phyloP scores from a whole-genome alignment of 2,888 invertebrate species.

The Pristionchus exspectatus region DNA sequence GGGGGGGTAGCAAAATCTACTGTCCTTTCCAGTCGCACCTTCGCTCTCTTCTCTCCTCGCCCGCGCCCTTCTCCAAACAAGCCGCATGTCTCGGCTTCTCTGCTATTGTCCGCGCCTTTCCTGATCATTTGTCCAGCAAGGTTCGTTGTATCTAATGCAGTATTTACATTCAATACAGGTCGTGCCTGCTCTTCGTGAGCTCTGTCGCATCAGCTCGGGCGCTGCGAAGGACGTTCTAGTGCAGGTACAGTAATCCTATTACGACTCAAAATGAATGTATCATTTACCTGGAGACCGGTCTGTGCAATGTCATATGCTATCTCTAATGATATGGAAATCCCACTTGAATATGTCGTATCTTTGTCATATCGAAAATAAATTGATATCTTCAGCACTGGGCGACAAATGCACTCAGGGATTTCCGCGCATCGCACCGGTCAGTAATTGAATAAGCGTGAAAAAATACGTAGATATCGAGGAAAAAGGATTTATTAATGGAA shows the following conservation, averaged over 20 bases:
- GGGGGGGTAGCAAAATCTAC: neutral
- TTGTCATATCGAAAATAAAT: neutral
- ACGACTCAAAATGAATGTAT: too few relatives aligned
- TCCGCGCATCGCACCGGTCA: conserved; percentile 40
- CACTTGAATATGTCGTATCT: neutral
- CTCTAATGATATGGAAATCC: too few relatives aligned
- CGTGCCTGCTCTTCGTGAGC: conserved; percentile 12
- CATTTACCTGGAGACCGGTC: too few relatives aligned
- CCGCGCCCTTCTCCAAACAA: conserved; percentile 52
- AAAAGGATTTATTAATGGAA: too few relatives aligned
- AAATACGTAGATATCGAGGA: too few relatives aligned
- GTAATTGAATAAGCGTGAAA: neutral
- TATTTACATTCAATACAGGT: conserved; percentile 4
- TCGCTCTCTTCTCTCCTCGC: neutral
- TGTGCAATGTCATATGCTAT: too few relatives aligned
- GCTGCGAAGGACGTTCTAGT: neutral
- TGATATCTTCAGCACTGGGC: conserved; percentile 38
- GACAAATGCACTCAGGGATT: conserved; percentile 45
- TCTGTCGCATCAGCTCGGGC: conserved; percentile 19
- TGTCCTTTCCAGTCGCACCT: neutral
- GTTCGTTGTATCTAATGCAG: neutral
- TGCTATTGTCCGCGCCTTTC: conserved; percentile 61
- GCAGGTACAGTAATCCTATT: neutral
- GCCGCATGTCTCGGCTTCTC: conserved; percentile 61
- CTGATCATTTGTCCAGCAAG: conserved; percentile 60